Evolutionary conservation across 2,888 invertebrate species (phyloP).

Genomic region (Drosophila anomelani): DNA sequence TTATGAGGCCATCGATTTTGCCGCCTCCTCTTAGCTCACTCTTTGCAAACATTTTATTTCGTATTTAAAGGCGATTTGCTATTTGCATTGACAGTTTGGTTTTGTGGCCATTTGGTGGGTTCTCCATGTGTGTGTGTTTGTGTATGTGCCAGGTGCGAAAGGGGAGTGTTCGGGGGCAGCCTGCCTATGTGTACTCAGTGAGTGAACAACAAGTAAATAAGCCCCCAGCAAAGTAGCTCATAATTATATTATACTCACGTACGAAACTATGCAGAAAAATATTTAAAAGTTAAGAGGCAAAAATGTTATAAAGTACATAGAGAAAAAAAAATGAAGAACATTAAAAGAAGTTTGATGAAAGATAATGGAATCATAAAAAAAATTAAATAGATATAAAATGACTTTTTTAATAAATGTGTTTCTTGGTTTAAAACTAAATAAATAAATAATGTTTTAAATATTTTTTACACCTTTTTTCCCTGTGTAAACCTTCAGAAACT

Average conservation of each 20-base stretch:
- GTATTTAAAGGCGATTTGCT: constrained; percentile 71
- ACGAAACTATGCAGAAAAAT: constrained; percentile 72
- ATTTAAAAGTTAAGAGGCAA: constrained; percentile 43
- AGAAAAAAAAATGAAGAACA: constrained; percentile 39
- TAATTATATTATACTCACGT: constrained; percentile 78
- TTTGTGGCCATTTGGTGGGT: constrained; percentile 23
- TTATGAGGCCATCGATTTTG: constrained; percentile 82
- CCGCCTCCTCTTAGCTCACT: constrained; percentile 47
- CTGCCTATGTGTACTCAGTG: constrained; percentile 27
- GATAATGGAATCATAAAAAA: no score
- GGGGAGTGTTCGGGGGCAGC: constrained; percentile 24
- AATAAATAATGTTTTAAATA: not conserved
- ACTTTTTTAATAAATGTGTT: no score
- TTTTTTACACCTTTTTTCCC: not conserved
- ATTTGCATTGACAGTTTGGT: constrained; percentile 36
- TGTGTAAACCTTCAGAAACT: not conserved
- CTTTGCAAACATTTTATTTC: constrained; percentile 58
- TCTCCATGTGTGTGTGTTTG: constrained; percentile 9
- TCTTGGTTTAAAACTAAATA: no score
- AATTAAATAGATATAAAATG: no score
- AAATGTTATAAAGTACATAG: constrained; percentile 36
- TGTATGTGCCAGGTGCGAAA: constrained; percentile 24
- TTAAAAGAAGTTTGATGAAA: not conserved
- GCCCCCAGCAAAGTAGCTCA: constrained; percentile 72
- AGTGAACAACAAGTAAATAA: constrained; percentile 59